Evolutionary conservation across 2,797 vertebrate genomes (phyloP), one percentile per base, ranked within the genome.

Genomic region (Sorex maritimensis): DNA sequence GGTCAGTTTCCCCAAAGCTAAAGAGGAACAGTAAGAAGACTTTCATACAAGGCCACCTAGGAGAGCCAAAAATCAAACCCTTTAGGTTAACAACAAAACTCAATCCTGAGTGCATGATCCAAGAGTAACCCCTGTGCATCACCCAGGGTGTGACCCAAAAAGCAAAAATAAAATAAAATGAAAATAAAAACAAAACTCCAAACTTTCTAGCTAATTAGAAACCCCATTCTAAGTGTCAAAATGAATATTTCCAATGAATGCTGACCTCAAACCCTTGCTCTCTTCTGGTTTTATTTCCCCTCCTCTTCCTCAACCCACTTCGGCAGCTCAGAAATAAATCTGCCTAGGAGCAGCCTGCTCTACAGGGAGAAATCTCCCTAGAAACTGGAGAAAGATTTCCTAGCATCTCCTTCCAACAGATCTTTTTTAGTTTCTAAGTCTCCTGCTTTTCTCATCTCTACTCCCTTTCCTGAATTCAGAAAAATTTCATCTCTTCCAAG

Each of bases 131-230:
- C 34, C 34, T 34, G 34, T 34, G 34, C 34, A 34, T 34, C 34
- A 34, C 34, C 34, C 34, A 34, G 34, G 34, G 34, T 34, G 34
- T 34, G 34, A 34, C 34, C 34, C 34, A 34, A 34, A 34, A 34
- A 34, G 34, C 34, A 34, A 34, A 34, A 34, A 34, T 34, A 34
- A 34, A 34, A 34, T 34, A 34, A 34, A 34, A 34, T 34, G 34
- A 34, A 34, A 34, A 55, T 55, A 55, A 55, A 3, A 55, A 55
- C 52, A 55, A 55, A 55, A 14, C 52, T 34, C 10, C 68, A 34
- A n/a, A 88, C 63, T 80, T 75, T 23, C 19, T 82, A 34, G 86
- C 28, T 68, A 65, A 55, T 44, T 65, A 38, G 24, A 92, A 78
- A 38, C 13, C 17, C 23, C 26, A 72, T 71, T 86, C 17, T 61